Percentiles rank a stretch among this genome's conserved stretches.
Conservation (phyloP, 2,797 vertebrate species). For the Pseudocheirus occidentalis region DNA sequence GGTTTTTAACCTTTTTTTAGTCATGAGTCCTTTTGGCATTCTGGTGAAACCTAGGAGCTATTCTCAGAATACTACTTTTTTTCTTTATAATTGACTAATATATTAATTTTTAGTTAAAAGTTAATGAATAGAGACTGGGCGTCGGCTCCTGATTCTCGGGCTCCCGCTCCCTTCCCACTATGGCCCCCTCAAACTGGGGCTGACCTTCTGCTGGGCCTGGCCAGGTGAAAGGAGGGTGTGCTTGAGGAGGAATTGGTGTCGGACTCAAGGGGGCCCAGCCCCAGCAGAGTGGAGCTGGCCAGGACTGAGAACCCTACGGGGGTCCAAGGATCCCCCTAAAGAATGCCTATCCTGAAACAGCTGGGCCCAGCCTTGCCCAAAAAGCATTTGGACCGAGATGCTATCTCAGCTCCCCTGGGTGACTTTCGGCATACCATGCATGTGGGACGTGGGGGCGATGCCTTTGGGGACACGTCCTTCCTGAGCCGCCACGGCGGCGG, state of each 20-base stretch:
- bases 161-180: background rate
- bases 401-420: conserved; percentile 90
- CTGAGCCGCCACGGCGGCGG: conserved; percentile 88
- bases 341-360: conserved; percentile 94
- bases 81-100: too few species aligned
- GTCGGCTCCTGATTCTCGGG: background rate
- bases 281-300: background rate
- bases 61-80: too few species aligned
- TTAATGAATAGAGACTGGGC: background rate
- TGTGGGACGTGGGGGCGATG: conserved; percentile 93
- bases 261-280: background rate
- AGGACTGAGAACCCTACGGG: too few species aligned
- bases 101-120: too few species aligned
- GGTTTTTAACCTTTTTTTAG: too few species aligned
- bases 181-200: conserved; percentile 67
- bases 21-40: too few species aligned
- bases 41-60: too few species aligned
- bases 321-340: background rate
- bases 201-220: conserved; percentile 24
- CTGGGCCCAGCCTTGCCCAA: conserved; percentile 81
- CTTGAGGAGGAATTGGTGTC: background rate
- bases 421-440: conserved; percentile 97
- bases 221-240: conserved; percentile 37
- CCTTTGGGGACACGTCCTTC: conserved; percentile 95
- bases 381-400: conserved; percentile 87